Percentiles rank a stretch among this genome's conserved stretches.
These are phyloP conservation scores for Ranitomeya imitator DNA, from an alignment of 2,113 vertebrate genomes.

Conservation along the genomic window DNA sequence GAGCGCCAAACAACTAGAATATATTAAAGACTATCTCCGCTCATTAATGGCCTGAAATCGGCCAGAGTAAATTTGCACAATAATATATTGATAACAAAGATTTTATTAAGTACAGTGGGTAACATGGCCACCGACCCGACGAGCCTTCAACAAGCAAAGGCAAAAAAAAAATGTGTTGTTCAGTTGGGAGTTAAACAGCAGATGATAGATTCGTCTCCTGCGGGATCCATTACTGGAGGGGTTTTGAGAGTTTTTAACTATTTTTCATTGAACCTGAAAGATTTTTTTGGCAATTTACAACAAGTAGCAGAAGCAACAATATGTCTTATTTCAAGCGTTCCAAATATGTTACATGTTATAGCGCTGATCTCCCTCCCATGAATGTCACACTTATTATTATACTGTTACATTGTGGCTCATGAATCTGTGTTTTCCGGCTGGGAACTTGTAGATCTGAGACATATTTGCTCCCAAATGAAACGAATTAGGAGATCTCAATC, in stretches of 20 bases:
- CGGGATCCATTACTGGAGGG: not conserved
- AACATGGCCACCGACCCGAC: too few species aligned
- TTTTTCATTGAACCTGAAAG: not conserved
- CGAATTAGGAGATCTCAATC: constrained; percentile 19
- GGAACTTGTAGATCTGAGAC: constrained; percentile 5
- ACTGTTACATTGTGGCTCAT: not conserved
- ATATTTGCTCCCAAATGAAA: constrained; percentile 11
- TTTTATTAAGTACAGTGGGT: too few species aligned
- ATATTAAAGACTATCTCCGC: too few species aligned
- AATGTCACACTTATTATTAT: constrained; percentile 17
- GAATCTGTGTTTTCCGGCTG: not conserved
- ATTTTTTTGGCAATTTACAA: not conserved
- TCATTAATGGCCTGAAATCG: too few species aligned
- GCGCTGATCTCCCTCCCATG: not conserved
- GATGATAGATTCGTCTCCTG: not conserved
- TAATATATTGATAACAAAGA: too few species aligned
- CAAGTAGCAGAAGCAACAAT: not conserved
- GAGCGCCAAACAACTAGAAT: too few species aligned
- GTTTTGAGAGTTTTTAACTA: not conserved
- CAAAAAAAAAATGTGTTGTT: not conserved
- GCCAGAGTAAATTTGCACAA: too few species aligned
- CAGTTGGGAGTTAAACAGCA: not conserved
- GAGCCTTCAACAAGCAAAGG: not conserved
- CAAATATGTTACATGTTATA: not conserved
- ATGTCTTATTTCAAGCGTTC: not conserved